Base-by-base conservation (phyloP, 2,797 vertebrate species). In the Mallotus villosus region DNA sequence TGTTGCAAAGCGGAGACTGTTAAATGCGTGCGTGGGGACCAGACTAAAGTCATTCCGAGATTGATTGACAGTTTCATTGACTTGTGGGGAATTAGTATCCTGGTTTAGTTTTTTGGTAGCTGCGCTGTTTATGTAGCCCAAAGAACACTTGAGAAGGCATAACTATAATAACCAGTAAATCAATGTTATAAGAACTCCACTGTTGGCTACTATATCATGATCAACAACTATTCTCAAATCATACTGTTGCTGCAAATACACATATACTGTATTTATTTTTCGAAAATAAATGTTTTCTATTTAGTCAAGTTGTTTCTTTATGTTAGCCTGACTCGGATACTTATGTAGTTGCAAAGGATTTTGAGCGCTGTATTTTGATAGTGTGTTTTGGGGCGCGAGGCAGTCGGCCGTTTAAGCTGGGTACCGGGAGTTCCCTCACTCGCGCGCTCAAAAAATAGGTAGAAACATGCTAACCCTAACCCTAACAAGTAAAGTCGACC, bases 1-100 rank as follows among this genome's bases (percentile, higher is more conserved):
- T 97, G 84, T 1, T 97, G 57, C 95, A 97, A 68, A 88, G 86
- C 17, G 89, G 87, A 0, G 91, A 91, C 1, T 98, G 97, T 81
- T 94, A 81, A 88, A 37, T 3, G 62, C 2, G 8, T 59, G 27
- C 55, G 34, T 53, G 29, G 49, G 41, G 5, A 11, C 57, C 57
- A 59, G 57, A 59, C 57, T 21, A 59, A 21, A 24, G 57, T 59
- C 1, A 21, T 22, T 24, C 17, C n/a, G 17, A 7, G 19, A n/a
- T n/a, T 57, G n/a, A 59, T 24, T 59, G 57, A 22, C 57, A 6
- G 19, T 59, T 24, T 22, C 57, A 21, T 22, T n/a, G 57, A 59
- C n/a, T 59, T 24, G 9, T 24, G n/a, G 21, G 57, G 57, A 59
- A 24, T 59, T 22, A 6, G 17, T 59, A 11, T 11, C 21, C 57